Evolutionary conservation across 2,888 invertebrate species (phyloP).

Genomic region (Epinotia brunnichana): DNA sequence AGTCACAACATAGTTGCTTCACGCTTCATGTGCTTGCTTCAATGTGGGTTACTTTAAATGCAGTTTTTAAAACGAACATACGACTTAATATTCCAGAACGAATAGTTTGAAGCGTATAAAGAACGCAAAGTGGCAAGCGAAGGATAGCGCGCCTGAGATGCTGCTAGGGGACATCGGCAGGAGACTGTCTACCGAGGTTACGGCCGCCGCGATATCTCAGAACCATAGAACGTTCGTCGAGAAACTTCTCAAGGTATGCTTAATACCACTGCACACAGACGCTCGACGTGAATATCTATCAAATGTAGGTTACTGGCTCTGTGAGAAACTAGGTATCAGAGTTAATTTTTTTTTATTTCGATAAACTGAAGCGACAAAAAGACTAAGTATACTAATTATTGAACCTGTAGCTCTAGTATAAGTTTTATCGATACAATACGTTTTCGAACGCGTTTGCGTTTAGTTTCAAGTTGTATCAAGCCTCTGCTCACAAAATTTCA

Average conservation of each 20-base stretch:
- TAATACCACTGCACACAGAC: background rate
- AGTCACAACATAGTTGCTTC: constrained; percentile 52
- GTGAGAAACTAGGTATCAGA: too few species aligned
- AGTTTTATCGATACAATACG: too few species aligned
- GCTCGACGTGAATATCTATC: background rate
- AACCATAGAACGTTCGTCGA: constrained; percentile 99
- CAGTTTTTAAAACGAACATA: constrained; percentile 24
- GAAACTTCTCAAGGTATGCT: constrained; percentile 93
- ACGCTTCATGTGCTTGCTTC: constrained; percentile 59
- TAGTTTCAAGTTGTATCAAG: too few species aligned
- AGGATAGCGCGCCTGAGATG: constrained; percentile 84
- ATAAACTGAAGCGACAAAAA: too few species aligned
- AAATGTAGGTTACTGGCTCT: too few species aligned
- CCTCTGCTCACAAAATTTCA: too few species aligned
- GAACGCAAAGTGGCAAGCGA: constrained; percentile 85
- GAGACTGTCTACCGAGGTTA: constrained; percentile 86
- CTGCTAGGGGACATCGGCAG: constrained; percentile 78
- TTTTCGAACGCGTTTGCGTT: too few species aligned
- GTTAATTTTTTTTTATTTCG: too few species aligned
- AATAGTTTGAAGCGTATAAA: constrained; percentile 86
- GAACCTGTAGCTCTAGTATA: too few species aligned
- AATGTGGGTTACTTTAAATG: constrained; percentile 37
- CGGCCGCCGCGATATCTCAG: constrained; percentile 96
- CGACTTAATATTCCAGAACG: constrained; percentile 68
- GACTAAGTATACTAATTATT: too few species aligned